Base-by-base conservation (phyloP, 2,113 vertebrate species). In the Saccopteryx leptura region DNA sequence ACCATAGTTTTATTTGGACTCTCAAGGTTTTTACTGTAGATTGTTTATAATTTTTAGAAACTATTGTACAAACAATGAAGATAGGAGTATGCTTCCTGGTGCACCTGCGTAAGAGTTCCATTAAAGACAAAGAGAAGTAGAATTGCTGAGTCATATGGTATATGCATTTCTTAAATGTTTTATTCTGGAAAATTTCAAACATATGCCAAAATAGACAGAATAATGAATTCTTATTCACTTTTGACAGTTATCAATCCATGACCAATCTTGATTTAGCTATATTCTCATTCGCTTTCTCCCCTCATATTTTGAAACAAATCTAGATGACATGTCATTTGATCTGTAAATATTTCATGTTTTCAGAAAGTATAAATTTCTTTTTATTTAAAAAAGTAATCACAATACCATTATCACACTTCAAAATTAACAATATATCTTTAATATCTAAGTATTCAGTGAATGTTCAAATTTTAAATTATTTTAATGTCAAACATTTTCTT, bases 121-220 rank as follows among this genome's bases (percentile, higher is more conserved):
- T 90, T 85, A 84, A 68, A 71, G 33, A 63, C 71, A 89, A 71
- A 72, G 72, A 72, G 19, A 78, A 81, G 23, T 87, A 18, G 54
- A 90, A 71, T 90, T 93, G 48, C 75, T 90, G 90, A 93, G 82
- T 81, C 90, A 72, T 90, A 46, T 85, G 48, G 19, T 79, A 33
- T 69, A 28, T 87, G 39, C 28, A 52, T 33, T 93, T 94, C 39
- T 87, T 18, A 76, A 81, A 72, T 58, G 39, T 39, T 39, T 39
- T 39, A 39, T 39, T 39, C 39, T 39, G 3, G 39, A 39, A 39
- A 39, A 39, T 89, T 84, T 92, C 76, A 78, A 56, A 71, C 26
- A 71, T 88, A 82, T 11, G 7, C 50, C 39, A 68, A 74, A 75
- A 52, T 87, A 68, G 68, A 24, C 31, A 95, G 82, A 78, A 39